Conservation (phyloP, 2,888 invertebrate genomes). For the Ischnus inquisitorius region DNA sequence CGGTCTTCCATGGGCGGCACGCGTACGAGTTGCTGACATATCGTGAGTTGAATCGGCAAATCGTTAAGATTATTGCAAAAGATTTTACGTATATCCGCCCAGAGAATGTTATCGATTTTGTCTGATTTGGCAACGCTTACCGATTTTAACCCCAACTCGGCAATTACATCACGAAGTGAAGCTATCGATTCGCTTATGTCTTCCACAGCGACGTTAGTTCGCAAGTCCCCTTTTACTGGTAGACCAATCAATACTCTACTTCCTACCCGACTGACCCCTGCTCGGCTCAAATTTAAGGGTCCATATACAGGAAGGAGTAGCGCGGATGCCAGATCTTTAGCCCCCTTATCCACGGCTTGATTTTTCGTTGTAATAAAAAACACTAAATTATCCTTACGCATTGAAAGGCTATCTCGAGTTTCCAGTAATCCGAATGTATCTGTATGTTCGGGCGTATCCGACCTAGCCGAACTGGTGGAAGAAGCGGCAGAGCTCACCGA, state of each 20-base stretch:
- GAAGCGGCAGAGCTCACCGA: neutral
- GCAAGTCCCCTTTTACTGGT: slow-evolving; percentile 31
- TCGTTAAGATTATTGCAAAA: neutral
- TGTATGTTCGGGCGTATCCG: neutral
- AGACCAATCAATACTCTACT: neutral
- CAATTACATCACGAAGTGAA: slow-evolving; percentile 26
- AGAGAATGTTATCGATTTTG: slow-evolving; percentile 25
- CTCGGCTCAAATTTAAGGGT: neutral
- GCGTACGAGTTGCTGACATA: slow-evolving; percentile 11
- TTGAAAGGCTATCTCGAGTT: slow-evolving; percentile 45
- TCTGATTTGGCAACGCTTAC: slow-evolving; percentile 52
- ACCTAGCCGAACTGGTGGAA: neutral
- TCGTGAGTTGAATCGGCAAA: neutral
- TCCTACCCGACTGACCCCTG: neutral
- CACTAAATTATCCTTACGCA: slow-evolving; percentile 50
- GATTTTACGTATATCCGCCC: slow-evolving; percentile 14
- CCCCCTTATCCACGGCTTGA: slow-evolving; percentile 52
- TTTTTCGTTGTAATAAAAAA: slow-evolving; percentile 41
- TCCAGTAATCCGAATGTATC: neutral
- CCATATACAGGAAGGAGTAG: neutral
- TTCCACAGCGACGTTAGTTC: neutral
- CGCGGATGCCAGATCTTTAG: slow-evolving; percentile 3
- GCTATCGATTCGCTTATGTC: slow-evolving; percentile 30
- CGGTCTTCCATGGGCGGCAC: neutral
- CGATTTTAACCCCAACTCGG: slow-evolving; percentile 9